phyloP scores from a whole-genome alignment of 2,888 invertebrate species.

The Psylliodes chrysocephalus region DNA sequence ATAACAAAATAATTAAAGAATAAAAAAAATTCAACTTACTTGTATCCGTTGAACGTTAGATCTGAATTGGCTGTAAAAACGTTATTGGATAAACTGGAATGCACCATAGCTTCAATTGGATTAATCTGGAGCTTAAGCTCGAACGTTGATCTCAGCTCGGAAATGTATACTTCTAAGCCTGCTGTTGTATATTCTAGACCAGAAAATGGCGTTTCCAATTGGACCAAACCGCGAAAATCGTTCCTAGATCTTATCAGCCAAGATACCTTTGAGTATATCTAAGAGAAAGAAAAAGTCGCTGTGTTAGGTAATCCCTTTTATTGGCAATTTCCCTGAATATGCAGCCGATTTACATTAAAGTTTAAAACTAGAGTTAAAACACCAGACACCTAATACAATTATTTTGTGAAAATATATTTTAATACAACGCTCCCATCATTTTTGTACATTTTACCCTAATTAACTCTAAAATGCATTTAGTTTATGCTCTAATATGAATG shows the following conservation, averaged over 20 bases:
- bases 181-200: conserved; percentile 61
- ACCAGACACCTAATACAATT: conserved; percentile 2
- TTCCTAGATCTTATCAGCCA: conserved; percentile 55
- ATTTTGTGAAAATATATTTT: conserved; percentile 1
- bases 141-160: conserved; percentile 56
- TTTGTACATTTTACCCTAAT: no score
- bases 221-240: conserved; percentile 58
- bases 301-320: conserved; percentile 13
- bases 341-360: conserved; percentile 15
- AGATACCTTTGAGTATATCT: conserved; percentile 51
- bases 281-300: conserved; percentile 35
- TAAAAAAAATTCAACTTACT: conserved; percentile 45
- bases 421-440: no score
- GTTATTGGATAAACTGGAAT: conserved; percentile 55
- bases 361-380: conserved; percentile 8
- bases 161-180: conserved; percentile 59
- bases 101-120: conserved; percentile 56
- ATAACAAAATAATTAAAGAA: no score
- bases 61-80: conserved; percentile 52
- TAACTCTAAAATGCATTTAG: no score
- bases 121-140: conserved; percentile 58
- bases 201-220: conserved; percentile 62
- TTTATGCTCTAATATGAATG: no score
- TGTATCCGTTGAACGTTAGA: conserved; percentile 55
- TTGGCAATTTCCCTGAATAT: conserved; percentile 16